Base-by-base conservation (phyloP, 2,113 vertebrate genomes). In the Erinaceus europaeus region DNA sequence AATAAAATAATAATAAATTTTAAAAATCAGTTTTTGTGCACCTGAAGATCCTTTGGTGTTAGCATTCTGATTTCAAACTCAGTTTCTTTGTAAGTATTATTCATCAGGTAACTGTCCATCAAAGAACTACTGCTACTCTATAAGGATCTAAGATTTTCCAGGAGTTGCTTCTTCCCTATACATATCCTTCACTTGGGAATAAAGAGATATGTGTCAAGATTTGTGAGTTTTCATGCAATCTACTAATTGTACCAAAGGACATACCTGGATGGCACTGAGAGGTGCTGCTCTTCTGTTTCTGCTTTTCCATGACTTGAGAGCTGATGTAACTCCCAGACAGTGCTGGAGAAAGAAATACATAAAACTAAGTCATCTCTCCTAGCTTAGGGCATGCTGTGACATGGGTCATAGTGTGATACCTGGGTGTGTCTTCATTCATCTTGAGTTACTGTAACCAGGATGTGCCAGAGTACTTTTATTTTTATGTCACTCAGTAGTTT, bases 371-470 rank as follows among this genome's bases (percentile, higher is more conserved):
- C 52, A 18, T 6, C 4, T 21, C 6, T 21, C 3, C 18, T 53
- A 53, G 18, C 15, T 21, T 6, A 23, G 18, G 23, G 52, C 18
- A 53, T 53, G 8, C 52, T 53, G 23, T 23, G 3, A 23, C 14
- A 53, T 53, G n/a, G n/a, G n/a, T n/a, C n/a, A n/a, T n/a, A n/a
- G n/a, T n/a, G n/a, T n/a, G n/a, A n/a, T n/a, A n/a, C n/a, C n/a
- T n/a, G n/a, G n/a, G n/a, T 55, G 12, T 44, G 13, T 40, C 6
- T 7, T 88, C 2, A 18, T 90, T 69, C 8, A 20, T 61, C 32
- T 82, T 44, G 50, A 29, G 40, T 29, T 84, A 46, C 12, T 38
- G 15, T 83, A 64, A 79, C 11, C 32, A 89, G 27, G 27, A 65
- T 42, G 27, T 17, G 46, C 52, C n/a, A 75, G 71, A 6, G 0